phyloP scores from a whole-genome alignment of 2,113 vertebrate species.

The Brachyhypopomus gauderio region DNA sequence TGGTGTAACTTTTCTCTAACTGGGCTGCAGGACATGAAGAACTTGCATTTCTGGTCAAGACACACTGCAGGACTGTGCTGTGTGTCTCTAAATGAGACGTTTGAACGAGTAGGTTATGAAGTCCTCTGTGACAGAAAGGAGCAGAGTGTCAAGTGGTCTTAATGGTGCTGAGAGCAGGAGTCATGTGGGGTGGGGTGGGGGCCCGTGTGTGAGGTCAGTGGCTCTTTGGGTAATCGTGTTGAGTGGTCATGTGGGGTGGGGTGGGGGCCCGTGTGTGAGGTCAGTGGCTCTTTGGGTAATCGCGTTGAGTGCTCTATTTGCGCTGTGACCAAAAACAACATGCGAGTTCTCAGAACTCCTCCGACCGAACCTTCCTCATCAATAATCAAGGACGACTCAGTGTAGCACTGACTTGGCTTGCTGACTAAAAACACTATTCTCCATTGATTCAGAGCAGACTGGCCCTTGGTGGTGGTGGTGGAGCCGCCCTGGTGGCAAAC shows the following conservation, averaged over 20 bases:
- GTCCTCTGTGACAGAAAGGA: neutral
- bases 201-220: conserved; percentile 40
- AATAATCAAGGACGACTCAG: conserved; percentile 34
- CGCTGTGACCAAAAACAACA: conserved; percentile 18
- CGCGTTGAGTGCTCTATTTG: conserved; percentile 19
- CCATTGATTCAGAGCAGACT: too few relatives aligned
- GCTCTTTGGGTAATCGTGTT: conserved; percentile 38
- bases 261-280: conserved; percentile 22
- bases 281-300: conserved; percentile 41
- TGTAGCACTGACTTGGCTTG: neutral
- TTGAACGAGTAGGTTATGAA: conserved; percentile 6
- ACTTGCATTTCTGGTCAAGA: neutral
- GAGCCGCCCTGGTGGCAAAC: neutral
- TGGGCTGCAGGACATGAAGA: neutral
- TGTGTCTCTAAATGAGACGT: neutral
- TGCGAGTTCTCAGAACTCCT: conserved; percentile 44
- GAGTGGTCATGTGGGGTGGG: neutral
- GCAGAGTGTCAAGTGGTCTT: conserved; percentile 1
- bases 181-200: too few relatives aligned
- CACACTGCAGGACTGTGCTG: neutral
- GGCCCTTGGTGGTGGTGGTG: neutral
- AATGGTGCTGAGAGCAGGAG: neutral
- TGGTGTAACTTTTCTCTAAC: neutral
- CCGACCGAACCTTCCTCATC: conserved; percentile 30
- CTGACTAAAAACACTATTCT: too few relatives aligned